Evolutionary conservation across 2,113 vertebrate genomes (phyloP).

Genomic region (Isichthys henryi): DNA sequence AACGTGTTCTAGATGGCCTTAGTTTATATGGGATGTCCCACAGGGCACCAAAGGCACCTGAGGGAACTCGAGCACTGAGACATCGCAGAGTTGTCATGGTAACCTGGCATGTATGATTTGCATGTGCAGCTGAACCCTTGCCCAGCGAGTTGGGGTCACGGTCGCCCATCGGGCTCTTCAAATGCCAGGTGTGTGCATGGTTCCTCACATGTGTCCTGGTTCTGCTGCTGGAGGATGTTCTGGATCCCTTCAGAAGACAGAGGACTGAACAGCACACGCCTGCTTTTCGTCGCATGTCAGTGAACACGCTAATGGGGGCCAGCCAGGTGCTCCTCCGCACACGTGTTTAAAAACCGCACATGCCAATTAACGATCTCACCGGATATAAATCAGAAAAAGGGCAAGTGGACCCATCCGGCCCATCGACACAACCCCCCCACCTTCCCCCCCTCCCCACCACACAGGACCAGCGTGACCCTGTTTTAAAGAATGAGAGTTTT

Average conservation of each 20-base stretch:
- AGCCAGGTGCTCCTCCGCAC: not conserved
- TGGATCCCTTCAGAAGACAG: constrained; percentile 12
- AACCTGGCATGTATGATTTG: constrained; percentile 10
- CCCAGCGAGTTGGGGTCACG: constrained; percentile 17
- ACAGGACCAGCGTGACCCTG: not conserved
- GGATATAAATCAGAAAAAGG: not conserved
- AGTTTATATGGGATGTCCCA: not conserved
- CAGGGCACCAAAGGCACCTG: constrained; percentile 28
- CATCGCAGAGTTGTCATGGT: constrained; percentile 13
- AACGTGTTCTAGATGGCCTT: constrained; percentile 11
- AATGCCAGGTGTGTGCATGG: constrained; percentile 20
- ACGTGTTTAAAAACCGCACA: not conserved
- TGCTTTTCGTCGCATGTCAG: not conserved
- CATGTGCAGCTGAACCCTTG: no score
- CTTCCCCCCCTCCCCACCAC: not conserved
- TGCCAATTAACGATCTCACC: not conserved
- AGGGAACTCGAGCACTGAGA: not conserved
- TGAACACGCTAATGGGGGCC: not conserved
- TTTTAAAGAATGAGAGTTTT: constrained; percentile 6
- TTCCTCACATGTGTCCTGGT: not conserved
- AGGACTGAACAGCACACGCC: not conserved
- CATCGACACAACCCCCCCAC: not conserved
- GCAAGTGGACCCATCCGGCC: not conserved
- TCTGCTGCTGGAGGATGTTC: constrained; percentile 13
- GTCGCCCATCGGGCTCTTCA: constrained; percentile 10